These are phyloP conservation scores for Synergus itoensis DNA, from an alignment of 2,888 invertebrate genomes.

Conservation along the genomic window DNA sequence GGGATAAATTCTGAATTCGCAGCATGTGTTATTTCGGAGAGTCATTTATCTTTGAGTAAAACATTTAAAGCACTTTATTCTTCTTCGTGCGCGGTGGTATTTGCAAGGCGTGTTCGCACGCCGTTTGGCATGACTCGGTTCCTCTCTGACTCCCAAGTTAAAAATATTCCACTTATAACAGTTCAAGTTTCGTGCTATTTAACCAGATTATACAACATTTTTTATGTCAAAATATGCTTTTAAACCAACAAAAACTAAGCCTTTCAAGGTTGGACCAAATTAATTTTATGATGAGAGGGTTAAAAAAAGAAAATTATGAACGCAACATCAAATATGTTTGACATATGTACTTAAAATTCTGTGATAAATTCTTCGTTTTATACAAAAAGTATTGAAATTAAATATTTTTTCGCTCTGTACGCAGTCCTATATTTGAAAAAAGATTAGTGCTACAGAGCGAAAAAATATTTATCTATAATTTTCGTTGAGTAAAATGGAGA, in stretches of 20 bases:
- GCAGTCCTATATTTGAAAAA: no score
- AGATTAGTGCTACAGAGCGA: no score
- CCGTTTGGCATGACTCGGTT: background rate
- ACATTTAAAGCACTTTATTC: background rate
- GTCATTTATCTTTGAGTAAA: background rate
- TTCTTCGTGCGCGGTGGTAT: constrained; percentile 6
- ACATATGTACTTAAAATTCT: no score
- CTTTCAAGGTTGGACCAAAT: background rate
- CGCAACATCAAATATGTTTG: background rate
- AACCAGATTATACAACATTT: background rate
- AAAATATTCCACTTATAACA: constrained; percentile 31
- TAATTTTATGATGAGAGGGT: background rate
- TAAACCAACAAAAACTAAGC: background rate
- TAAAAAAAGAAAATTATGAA: background rate
- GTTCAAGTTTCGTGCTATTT: background rate
- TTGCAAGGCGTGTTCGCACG: constrained; percentile 55
- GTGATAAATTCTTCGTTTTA: no score
- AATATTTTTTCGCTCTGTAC: no score
- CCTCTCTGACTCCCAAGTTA: constrained; percentile 23
- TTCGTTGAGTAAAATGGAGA: no score
- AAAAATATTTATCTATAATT: no score
- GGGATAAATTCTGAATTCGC: constrained; percentile 5
- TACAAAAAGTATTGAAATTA: no score
- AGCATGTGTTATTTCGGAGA: background rate
- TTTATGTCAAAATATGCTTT: background rate